A percentile compares a stretch with the other conserved stretches of the same genome.
Evolutionary conservation across 2,888 invertebrate genomes (phyloP).

Genomic region (Tenthredo amoena): DNA sequence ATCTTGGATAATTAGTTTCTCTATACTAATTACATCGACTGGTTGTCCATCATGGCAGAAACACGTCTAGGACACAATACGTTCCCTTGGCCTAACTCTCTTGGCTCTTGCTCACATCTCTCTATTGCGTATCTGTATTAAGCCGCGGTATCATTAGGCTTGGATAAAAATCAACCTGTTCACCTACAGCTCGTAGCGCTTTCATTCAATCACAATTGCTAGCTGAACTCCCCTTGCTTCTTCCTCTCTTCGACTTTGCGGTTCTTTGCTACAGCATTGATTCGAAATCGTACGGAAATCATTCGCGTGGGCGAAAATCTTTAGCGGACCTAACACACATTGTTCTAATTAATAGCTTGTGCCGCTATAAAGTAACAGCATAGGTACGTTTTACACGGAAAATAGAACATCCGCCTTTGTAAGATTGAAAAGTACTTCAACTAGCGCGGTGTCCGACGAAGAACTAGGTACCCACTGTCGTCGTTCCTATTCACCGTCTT

Average conservation of each 20-base stretch:
- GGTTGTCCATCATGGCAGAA: neutral
- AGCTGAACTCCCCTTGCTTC: neutral
- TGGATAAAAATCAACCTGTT: conserved; percentile 42
- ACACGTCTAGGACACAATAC: conserved; percentile 22
- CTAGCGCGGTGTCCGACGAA: neutral
- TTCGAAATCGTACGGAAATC: neutral
- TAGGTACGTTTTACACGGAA: neutral
- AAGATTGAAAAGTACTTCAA: conserved; percentile 8
- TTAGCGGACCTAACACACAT: neutral
- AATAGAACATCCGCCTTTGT: conserved; percentile 35
- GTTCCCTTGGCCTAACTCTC: conserved; percentile 16
- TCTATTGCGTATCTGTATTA: conserved; percentile 34
- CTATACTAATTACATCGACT: conserved; percentile 25
- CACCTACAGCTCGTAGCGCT: conserved; percentile 36
- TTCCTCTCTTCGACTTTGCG: neutral
- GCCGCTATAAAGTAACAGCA: neutral
- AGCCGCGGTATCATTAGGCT: conserved; percentile 40
- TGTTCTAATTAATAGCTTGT: neutral
- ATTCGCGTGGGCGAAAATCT: neutral
- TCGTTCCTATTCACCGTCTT: conserved; percentile 58
- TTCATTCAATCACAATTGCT: conserved; percentile 36
- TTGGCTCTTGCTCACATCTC: neutral
- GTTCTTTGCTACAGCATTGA: neutral
- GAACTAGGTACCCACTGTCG: conserved; percentile 27
- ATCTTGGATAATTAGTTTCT: neutral